These are phyloP conservation scores for Papilio demoleus DNA, from an alignment of 2,888 invertebrate species.

Conservation along the genomic window DNA sequence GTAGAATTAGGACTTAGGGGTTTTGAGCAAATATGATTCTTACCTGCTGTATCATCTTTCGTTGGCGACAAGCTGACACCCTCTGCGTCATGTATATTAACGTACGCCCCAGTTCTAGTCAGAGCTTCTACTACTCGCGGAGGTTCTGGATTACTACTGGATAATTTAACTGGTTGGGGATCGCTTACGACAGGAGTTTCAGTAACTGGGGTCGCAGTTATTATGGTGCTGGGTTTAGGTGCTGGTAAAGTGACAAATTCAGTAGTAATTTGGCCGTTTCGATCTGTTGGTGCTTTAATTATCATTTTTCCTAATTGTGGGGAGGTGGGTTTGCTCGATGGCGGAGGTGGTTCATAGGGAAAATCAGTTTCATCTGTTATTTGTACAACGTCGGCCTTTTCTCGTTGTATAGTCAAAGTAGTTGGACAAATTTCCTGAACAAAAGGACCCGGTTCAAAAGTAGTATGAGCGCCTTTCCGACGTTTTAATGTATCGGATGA, in stretches of 20 bases:
- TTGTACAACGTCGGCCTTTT: constrained; percentile 72
- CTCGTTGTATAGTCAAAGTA: constrained; percentile 68
- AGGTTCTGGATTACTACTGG: constrained; percentile 66
- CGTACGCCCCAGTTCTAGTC: constrained; percentile 86
- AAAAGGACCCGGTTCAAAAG: constrained; percentile 94
- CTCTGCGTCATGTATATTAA: constrained; percentile 87
- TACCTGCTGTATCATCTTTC: constrained; percentile 88
- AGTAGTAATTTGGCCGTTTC: constrained; percentile 74
- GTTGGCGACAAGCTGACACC: constrained; percentile 83
- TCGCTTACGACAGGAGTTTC: constrained; percentile 59
- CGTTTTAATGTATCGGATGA: constrained; percentile 93
- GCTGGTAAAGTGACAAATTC: constrained; percentile 84
- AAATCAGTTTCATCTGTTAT: constrained; percentile 76
- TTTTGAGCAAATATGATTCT: constrained; percentile 61
- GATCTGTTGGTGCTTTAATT: constrained; percentile 81
- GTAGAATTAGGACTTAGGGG: constrained; percentile 49
- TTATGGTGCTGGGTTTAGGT: constrained; percentile 84
- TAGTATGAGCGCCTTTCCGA: constrained; percentile 91
- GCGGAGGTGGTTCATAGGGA: constrained; percentile 70
- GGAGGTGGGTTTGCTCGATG: constrained; percentile 82
- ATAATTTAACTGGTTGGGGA: constrained; percentile 54
- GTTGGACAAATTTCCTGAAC: constrained; percentile 86
- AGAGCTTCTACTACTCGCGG: constrained; percentile 77
- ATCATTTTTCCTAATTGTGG: constrained; percentile 87
- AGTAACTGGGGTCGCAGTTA: constrained; percentile 80